Base-by-base conservation (phyloP, 2,797 vertebrate species). In the Danio aesculapii region DNA sequence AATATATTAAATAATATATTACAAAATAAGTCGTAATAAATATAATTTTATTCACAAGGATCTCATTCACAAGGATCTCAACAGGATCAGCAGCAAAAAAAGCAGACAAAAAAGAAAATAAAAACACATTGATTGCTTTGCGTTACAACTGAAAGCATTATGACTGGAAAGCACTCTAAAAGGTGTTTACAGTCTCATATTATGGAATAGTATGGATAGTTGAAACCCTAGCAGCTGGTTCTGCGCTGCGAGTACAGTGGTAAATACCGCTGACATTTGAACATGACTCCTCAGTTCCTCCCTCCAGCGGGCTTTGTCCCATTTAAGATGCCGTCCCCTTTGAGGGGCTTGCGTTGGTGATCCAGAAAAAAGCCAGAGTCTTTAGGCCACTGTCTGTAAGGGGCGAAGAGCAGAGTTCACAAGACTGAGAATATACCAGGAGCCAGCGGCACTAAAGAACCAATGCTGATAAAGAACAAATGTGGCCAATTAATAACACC, bases 401-500 rank as follows among this genome's bases (percentile, higher is more conserved):
- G 10, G 30, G 47, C 17, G 30, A 61, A 43, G 39, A 57, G 21
- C 67, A 83, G 57, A 81, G 61, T 79, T 81, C 75, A 75, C 39
- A 43, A 11, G 19, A 14, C 50, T 58, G 59, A 4, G 21, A 73
- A 69, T 59, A 44, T 59, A 77, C 67, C 46, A 71, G 66, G 17
- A 59, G 61, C 69, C 57, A 53, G 47, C 46, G 64, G 72, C 53
- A 46, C 61, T 47, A 57, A 64, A 74, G 53, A 64, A 67, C 16
- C 30, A 66, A 39, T 14, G n/a, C 52, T 46, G 67, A 79, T 58
- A 63, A 57, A 70, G 59, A 84, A 83, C 82, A 67, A 58, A 76
- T 43, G 75, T 74, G 80, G 61, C 55, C 77, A 86, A 89, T 92
- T 92, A 90, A 90, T 89, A 89, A 83, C 82, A 84, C 79, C 78